Conservation (phyloP, 2,113 vertebrate genomes). For the Microtus richardsoni region DNA sequence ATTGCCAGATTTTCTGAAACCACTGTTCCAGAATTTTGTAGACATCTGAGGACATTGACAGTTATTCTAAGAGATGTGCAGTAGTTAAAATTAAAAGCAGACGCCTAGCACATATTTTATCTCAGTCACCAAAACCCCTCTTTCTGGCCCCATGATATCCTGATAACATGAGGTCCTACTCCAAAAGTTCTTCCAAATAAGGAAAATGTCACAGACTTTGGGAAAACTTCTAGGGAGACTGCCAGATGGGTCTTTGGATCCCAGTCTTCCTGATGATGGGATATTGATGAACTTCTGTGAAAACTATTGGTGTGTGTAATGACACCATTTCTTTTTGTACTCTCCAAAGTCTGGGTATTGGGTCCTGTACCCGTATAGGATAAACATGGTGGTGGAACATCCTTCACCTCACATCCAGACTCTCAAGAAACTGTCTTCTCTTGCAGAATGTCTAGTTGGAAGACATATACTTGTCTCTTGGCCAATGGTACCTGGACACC, state of each 20-base stretch:
- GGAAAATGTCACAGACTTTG: not conserved
- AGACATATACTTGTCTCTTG: too few species aligned
- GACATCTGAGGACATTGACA: constrained; percentile 40
- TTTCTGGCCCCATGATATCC: too few species aligned
- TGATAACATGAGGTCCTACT: not conserved
- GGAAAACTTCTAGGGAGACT: not conserved
- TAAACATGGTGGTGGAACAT: not conserved
- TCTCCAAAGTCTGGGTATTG: not conserved
- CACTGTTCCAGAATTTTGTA: not conserved
- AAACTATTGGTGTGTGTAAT: not conserved
- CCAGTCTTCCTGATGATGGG: not conserved
- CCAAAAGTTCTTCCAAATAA: not conserved
- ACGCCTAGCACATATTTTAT: not conserved
- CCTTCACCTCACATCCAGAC: not conserved
- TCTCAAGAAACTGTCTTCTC: not conserved
- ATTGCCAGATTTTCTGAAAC: not conserved
- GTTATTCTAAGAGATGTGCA: not conserved
- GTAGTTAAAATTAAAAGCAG: not conserved
- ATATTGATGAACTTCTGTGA: not conserved
- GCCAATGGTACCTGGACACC: too few species aligned
- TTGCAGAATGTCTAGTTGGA: too few species aligned
- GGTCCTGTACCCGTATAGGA: not conserved
- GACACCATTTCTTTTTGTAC: not conserved
- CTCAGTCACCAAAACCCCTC: not conserved
- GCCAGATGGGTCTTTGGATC: not conserved